phyloP scores from a whole-genome alignment of 1,140 invertebrate genomes.

The Manduca sexta region DNA sequence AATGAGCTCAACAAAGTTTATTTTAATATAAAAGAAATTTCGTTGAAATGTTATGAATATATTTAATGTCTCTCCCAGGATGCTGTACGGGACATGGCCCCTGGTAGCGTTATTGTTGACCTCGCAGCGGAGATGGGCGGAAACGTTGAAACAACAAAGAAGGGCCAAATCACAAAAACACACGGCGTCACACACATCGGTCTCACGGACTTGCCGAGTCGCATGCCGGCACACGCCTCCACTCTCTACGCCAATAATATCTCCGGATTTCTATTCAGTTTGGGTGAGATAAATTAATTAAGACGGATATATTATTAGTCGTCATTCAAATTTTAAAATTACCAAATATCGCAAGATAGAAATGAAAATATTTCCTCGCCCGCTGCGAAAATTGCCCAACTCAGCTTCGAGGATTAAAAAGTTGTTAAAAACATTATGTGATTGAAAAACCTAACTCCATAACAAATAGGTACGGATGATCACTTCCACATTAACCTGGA shows the following conservation, averaged over 20 bases:
- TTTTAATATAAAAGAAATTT: too few relatives aligned
- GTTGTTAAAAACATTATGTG: too few relatives aligned
- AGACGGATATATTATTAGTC: too few relatives aligned
- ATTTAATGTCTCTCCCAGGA: constrained; percentile 72
- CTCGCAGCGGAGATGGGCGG: constrained; percentile 92
- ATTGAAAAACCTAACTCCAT: too few relatives aligned
- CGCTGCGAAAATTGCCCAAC: too few relatives aligned
- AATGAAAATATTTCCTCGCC: too few relatives aligned
- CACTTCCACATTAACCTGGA: constrained; percentile 86
- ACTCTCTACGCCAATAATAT: constrained; percentile 94
- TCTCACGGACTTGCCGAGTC: constrained; percentile 88
- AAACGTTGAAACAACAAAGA: constrained; percentile 89
- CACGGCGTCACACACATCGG: constrained; percentile 90
- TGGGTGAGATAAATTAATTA: constrained; percentile 71
- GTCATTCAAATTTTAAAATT: too few relatives aligned
- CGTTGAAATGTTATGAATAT: too few relatives aligned
- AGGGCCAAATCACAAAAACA: constrained; percentile 84
- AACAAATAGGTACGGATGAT: constrained; percentile 79
- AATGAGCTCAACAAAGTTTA: too few relatives aligned
- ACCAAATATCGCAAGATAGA: too few relatives aligned
- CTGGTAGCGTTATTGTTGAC: constrained; percentile 92
- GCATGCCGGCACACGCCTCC: constrained; percentile 89
- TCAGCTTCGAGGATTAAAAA: too few relatives aligned
- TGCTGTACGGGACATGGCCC: constrained; percentile 89
- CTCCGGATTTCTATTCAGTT: constrained; percentile 88